phyloP scores from a whole-genome alignment of 2,113 vertebrate species.

The Petrocephalus zakoni region DNA sequence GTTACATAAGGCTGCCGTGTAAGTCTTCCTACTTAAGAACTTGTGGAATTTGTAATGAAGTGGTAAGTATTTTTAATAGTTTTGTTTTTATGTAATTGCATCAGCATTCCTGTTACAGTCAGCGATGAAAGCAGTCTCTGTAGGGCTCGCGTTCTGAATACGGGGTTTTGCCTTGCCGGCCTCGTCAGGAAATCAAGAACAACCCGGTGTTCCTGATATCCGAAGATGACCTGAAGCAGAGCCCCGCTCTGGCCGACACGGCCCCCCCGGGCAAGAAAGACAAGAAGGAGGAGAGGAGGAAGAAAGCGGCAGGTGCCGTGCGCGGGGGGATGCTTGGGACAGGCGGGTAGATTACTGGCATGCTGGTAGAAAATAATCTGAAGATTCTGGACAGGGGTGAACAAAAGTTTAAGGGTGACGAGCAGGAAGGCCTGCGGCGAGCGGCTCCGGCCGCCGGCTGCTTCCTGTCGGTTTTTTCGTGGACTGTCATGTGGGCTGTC shows the following conservation, averaged over 20 bases:
- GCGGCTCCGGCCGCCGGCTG: neutral
- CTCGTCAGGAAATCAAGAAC: slow-evolving; percentile 81
- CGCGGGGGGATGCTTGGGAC: neutral
- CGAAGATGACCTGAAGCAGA: slow-evolving; percentile 84
- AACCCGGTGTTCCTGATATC: slow-evolving; percentile 84
- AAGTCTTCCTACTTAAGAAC: neutral
- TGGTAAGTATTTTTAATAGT: neutral
- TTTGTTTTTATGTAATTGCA: neutral
- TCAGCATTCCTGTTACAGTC: neutral
- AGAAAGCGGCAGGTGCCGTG: slow-evolving; percentile 75
- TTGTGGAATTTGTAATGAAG: neutral
- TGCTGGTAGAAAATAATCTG: neutral
- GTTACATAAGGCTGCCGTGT: neutral
- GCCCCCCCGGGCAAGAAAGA: slow-evolving; percentile 71
- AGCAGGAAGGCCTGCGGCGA: neutral
- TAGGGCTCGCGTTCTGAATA: neutral
- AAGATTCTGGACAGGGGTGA: neutral
- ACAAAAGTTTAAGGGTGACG: neutral
- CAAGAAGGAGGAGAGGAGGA: slow-evolving; percentile 81
- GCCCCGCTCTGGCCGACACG: slow-evolving; percentile 59
- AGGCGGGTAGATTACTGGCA: neutral
- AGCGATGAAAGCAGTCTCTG: neutral
- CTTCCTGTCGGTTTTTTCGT: neutral
- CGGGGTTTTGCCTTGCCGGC: neutral
- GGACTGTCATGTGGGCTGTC: neutral